phyloP scores from a whole-genome alignment of 1,140 invertebrate species.

The Scaptomyza graminum region DNA sequence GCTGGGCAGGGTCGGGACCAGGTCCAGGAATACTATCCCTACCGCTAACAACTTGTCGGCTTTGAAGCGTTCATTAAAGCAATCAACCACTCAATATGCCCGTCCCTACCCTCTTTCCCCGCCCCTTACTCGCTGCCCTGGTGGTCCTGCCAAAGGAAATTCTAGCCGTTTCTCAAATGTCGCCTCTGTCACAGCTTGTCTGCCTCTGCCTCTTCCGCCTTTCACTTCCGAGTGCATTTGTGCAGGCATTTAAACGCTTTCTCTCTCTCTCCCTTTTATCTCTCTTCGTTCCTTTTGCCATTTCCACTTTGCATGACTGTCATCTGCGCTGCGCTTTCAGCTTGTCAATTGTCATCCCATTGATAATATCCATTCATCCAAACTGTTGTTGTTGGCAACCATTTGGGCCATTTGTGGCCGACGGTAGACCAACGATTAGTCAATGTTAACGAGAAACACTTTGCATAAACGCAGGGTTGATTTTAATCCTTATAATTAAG shows the following conservation, averaged over 20 bases:
- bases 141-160: slow-evolving; percentile 17
- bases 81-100: slow-evolving; percentile 59
- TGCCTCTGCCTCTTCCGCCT: slow-evolving; percentile 25
- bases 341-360: slow-evolving; percentile 39
- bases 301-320: slow-evolving; percentile 2
- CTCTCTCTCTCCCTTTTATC: not conserved
- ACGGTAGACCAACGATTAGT: slow-evolving; percentile 6
- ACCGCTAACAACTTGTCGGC: slow-evolving; percentile 63
- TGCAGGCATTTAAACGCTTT: slow-evolving; percentile 34
- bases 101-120: slow-evolving; percentile 10
- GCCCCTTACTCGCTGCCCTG: not conserved
- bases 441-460: not conserved
- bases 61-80: slow-evolving; percentile 64
- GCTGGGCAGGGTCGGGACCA: slow-evolving; percentile 29
- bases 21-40: slow-evolving; percentile 44
- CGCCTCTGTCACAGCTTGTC: slow-evolving; percentile 30
- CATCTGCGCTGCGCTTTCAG: slow-evolving; percentile 1
- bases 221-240: slow-evolving; percentile 51
- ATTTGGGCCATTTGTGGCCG: slow-evolving; percentile 1
- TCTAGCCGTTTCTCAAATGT: slow-evolving; percentile 42
- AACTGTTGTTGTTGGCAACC: slow-evolving; percentile 36
- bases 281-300: not conserved
- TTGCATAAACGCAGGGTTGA: not conserved
- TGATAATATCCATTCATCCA: slow-evolving; percentile 44
- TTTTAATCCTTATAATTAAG: not conserved